Base-by-base conservation (phyloP, 2,888 invertebrate species). In the Caenorhabditis sp. region DNA sequence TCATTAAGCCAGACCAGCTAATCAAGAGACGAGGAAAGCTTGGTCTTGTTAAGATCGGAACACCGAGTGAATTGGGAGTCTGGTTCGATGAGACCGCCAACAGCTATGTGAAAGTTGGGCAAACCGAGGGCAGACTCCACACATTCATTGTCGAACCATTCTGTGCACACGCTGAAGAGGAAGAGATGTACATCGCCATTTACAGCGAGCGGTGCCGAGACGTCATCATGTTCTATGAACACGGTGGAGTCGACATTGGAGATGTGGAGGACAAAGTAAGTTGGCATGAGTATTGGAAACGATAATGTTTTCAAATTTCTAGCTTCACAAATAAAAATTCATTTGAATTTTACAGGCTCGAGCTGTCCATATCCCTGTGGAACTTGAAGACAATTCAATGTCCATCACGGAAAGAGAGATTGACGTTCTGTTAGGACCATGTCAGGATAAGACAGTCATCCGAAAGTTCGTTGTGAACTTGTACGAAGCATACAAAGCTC, bases 121-220 rank as follows among this genome's bases (percentile, higher is more conserved):
- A 95, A 76, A 95, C 98, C 0, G 94, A 94, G 19, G 99, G 99
- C 80, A 96, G 96, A 92, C 94, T 99, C 76, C 94, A 96, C 87
- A 95, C 95, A 89, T 99, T 99, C 93, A 96, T 99, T 86, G 96
- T 99, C 73, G 99, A 99, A 93, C 98, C 98, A 0, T 98, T 99
- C 93, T 94, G 98, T 66, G 85, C 81, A 19, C 90, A 91, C 66
- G 77, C 79, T n/a, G 89, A 89, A 56, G 61, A 83, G 19, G 98
- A 99, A 91, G 99, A 99, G 94, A 95, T 96, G 92, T 99, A 99
- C 93, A 95, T 98, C 0, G 98, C 98, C 94, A 97, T 99, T 93
- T 97, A 97, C 80, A 86, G 86, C 61, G 82, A 82, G n/a, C 70
- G 98, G n/a, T 94, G 95, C 69, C 96, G 95, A 0, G 99, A 99